Percentiles rank a stretch among this genome's conserved stretches.
phyloP scores from a whole-genome alignment of 2,113 vertebrate genomes.

The Cyprinodon brontotheroides region DNA sequence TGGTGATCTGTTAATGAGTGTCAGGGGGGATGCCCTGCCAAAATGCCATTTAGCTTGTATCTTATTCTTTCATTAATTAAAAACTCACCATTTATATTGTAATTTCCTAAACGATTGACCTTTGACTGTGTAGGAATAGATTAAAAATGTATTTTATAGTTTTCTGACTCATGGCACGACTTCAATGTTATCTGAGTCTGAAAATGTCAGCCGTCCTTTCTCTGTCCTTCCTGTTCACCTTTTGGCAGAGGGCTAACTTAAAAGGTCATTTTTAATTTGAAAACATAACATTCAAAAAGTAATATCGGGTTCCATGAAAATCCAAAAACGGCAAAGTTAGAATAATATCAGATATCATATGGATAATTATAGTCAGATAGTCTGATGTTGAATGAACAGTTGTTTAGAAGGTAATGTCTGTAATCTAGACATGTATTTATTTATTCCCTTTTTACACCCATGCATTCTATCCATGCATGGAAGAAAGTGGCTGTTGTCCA shows the following conservation, averaged over 20 bases:
- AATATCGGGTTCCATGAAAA: neutral
- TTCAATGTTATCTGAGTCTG: constrained; percentile 74
- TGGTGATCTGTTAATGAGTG: constrained; percentile 44
- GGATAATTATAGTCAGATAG: neutral
- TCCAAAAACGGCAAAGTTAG: constrained; percentile 14
- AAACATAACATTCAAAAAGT: constrained; percentile 18
- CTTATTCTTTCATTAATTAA: constrained; percentile 72
- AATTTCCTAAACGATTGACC: constrained; percentile 68
- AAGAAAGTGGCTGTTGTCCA: no score
- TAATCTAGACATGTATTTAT: no score
- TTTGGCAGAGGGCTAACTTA: constrained; percentile 37
- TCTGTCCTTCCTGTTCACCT: constrained; percentile 43
- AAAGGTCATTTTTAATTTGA: constrained; percentile 26
- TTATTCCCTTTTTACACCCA: no score
- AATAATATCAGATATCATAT: neutral
- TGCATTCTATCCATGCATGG: no score
- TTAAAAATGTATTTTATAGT: constrained; percentile 63
- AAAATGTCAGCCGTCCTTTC: constrained; percentile 77
- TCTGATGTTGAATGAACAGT: neutral
- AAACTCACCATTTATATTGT: constrained; percentile 74
- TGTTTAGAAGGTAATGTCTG: no score
- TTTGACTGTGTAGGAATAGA: constrained; percentile 70
- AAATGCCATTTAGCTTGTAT: constrained; percentile 77
- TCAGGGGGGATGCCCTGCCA: constrained; percentile 41
- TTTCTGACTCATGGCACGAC: constrained; percentile 58